Evolutionary conservation across 2,797 vertebrate genomes (phyloP).

Genomic region (Nannoperca obscura): DNA sequence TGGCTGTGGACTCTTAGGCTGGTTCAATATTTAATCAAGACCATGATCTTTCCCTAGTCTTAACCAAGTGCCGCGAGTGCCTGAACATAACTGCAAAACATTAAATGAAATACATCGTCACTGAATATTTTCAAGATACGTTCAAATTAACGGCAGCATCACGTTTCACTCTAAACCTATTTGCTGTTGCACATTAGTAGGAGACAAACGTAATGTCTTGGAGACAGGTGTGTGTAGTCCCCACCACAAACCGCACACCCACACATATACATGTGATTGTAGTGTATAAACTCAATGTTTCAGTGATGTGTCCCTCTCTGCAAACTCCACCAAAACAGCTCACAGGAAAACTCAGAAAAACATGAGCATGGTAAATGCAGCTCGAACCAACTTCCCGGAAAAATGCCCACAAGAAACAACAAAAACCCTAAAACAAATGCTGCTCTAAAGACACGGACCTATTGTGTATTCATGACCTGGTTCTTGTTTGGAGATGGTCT

Average conservation of each 20-base stretch:
- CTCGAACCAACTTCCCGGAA: slow-evolving; percentile 57
- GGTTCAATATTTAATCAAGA: neutral
- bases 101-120: neutral
- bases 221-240: neutral
- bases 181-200: neutral
- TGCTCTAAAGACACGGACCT: slow-evolving; percentile 59
- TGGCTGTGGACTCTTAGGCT: neutral
- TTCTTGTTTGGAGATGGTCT: slow-evolving; percentile 81
- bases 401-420: slow-evolving; percentile 65
- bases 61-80: neutral
- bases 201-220: neutral
- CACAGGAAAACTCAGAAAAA: slow-evolving; percentile 51
- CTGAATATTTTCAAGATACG: neutral
- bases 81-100: neutral
- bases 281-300: slow-evolving; percentile 23
- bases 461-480: slow-evolving; percentile 77
- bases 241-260: neutral
- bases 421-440: slow-evolving; percentile 73
- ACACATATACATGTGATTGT: slow-evolving; percentile 9
- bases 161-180: neutral
- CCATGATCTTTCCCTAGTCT: neutral
- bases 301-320: slow-evolving; percentile 26
- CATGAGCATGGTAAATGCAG: slow-evolving; percentile 59
- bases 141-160: neutral
- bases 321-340: slow-evolving; percentile 33